Evolutionary conservation across 2,888 invertebrate genomes (phyloP), one percentile per base, ranked within the genome.

Genomic region (Leucozona laternaria): DNA sequence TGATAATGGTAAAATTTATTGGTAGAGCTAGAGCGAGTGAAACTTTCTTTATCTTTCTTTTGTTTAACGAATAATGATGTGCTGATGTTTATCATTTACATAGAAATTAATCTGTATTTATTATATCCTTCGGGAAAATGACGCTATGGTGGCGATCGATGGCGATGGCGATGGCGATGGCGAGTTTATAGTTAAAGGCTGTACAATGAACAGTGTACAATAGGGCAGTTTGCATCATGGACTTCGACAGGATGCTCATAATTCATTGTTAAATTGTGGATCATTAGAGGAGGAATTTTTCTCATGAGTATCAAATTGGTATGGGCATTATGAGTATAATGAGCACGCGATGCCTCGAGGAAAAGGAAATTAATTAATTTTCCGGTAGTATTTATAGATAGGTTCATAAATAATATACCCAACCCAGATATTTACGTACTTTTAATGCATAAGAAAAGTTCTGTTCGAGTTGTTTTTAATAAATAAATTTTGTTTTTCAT

Each of bases 201-300:
- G n/a, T n/a, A n/a, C n/a, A n/a, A n/a, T n/a, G n/a, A n/a, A n/a
- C n/a, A n/a, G 55, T 55, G 20, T 31, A 8, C 31, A 31, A 13
- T n/a, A 22, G n/a, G 31, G 17, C 13, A 4, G 5, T 22, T 43
- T 11, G 28, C 37, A 53, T 50, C 2, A 31, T 4, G 13, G 37
- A n/a, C 70, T 40, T 73, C 15, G 53, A 25, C 48, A 48, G 58
- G 40, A 22, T 11, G 43, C 53, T 79, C 73, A 75, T 83, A 62
- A 64, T 75, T 83, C 58, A 79, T 83, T 75, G 72, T 79, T 73
- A 62, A 50, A 31, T 73, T 50, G 57, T 50, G 64, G 70, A 75
- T 79, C 70, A 70, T 75, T 75, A 79, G 45, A 31, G 25, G 25
- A 48, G 31, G 7, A 64, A 45, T 45, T 48, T 20, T 48, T 40